phyloP scores from a whole-genome alignment of 1,140 invertebrate genomes.

The Phenacoccus solenopsis region DNA sequence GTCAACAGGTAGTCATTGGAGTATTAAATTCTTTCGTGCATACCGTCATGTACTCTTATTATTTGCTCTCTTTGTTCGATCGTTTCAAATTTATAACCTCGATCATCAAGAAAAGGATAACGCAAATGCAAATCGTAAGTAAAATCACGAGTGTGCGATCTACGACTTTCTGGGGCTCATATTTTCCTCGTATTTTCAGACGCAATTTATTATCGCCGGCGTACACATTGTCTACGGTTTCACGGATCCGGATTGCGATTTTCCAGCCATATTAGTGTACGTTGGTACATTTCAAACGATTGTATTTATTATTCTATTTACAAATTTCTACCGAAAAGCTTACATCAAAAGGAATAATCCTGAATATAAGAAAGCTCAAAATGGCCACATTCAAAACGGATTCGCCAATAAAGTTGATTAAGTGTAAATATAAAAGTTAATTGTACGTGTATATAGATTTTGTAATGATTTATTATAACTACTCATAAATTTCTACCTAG shows the following conservation, averaged over 20 bases:
- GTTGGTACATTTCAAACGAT: neutral
- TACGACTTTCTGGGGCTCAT: too few species aligned
- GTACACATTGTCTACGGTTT: neutral
- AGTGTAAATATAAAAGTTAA: too few species aligned
- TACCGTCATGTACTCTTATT: slow-evolving; percentile 62
- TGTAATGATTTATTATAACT: too few species aligned
- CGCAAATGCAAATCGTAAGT: slow-evolving; percentile 52
- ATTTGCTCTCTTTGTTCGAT: slow-evolving; percentile 40
- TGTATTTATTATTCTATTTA: neutral
- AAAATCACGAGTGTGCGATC: too few species aligned
- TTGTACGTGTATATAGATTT: too few species aligned
- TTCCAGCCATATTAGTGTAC: neutral
- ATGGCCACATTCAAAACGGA: neutral
- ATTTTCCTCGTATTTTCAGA: neutral
- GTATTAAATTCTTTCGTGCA: slow-evolving; percentile 55
- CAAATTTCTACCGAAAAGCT: neutral
- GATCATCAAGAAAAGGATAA: slow-evolving; percentile 68
- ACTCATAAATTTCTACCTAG: too few species aligned
- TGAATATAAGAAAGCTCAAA: neutral
- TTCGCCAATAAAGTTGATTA: too few species aligned
- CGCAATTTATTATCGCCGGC: neutral
- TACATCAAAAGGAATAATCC: neutral
- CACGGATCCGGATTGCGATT: neutral
- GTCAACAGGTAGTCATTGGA: slow-evolving; percentile 38
- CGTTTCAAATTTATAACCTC: slow-evolving; percentile 35